Evolutionary conservation across 2,113 vertebrate genomes (phyloP), one percentile per base, ranked within the genome.

Genomic region (Melanotaenia duboulayi): DNA sequence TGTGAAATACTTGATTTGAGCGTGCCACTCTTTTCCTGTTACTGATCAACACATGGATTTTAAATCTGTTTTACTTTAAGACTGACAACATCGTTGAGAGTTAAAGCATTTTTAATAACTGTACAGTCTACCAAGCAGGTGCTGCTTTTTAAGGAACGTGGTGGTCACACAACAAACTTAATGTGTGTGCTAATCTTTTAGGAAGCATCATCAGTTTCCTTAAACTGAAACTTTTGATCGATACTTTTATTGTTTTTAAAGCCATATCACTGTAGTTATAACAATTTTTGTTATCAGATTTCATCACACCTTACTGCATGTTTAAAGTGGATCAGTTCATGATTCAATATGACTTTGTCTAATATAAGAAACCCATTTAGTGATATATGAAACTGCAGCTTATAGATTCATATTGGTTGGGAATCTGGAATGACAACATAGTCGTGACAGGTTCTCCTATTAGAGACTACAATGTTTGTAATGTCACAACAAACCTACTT

Each of bases 281-380:
- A 19, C 16, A 8, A 0, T 59, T 66, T 24, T 11, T 32, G 22
- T 50, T 2, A 51, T 66, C 37, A 24, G 9, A 64, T 60, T 49
- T 42, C 37, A 44, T 75, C 11, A 19, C 11, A 10, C 0, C 1
- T 4, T 7, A 7, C 1, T 11, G 3, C 35, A 57, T 62, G 64
- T 68, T 64, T 28, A 12, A 55, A 51, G 19, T 24, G 19, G 39
- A 4, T 11, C 11, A 49, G 57, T 65, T 65, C 50, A n/a, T 37
- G 11, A 76, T n/a, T 20, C 17, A 76, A 37, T 2, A 2, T 24
- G 9, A 61, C 17, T 48, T 66, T 13, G 11, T 57, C 23, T 73
- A 65, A 57, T 64, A 75, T 52, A 63, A 74, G 46, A 72, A 71
- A 63, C 23, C 20, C 59, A 63, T 79, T 79, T 73, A 65, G 32